A percentile compares a stretch with the other conserved stretches of the same genome.
These are phyloP conservation scores for Blastobasis adustella DNA, from an alignment of 2,888 invertebrate species.

Conservation along the genomic window DNA sequence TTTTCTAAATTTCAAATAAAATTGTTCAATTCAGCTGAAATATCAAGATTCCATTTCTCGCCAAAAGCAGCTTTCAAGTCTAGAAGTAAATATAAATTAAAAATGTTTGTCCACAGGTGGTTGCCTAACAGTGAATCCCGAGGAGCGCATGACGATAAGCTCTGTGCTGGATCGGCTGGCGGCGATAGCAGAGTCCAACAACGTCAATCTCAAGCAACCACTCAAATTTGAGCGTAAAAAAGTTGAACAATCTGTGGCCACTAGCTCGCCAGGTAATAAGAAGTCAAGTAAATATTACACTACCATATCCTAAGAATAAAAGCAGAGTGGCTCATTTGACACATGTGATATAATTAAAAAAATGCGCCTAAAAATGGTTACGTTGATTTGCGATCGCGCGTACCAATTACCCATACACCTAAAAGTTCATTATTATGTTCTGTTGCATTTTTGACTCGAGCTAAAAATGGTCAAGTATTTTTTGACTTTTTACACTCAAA, in stretches of 20 bases:
- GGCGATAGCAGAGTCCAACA: slow-evolving; percentile 90
- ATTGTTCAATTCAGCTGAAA: too few relatives aligned
- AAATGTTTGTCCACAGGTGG: slow-evolving; percentile 74
- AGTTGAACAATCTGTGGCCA: slow-evolving; percentile 77
- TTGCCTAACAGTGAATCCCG: slow-evolving; percentile 88
- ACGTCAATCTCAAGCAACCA: slow-evolving; percentile 87
- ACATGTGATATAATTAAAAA: slow-evolving; percentile 32
- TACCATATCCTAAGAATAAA: slow-evolving; percentile 69
- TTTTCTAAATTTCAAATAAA: too few relatives aligned
- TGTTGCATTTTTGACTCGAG: slow-evolving; percentile 67
- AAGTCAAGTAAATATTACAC: slow-evolving; percentile 77
- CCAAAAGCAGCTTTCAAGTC: too few relatives aligned
- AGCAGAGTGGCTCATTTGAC: slow-evolving; percentile 33
- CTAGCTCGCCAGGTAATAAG: slow-evolving; percentile 77
- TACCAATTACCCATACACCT: slow-evolving; percentile 29
- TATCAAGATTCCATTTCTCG: too few relatives aligned
- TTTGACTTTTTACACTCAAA: slow-evolving; percentile 77
- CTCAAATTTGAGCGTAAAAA: slow-evolving; percentile 80
- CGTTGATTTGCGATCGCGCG: slow-evolving; percentile 33
- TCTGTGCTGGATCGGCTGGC: slow-evolving; percentile 89
- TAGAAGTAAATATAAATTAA: too few relatives aligned
- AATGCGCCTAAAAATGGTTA: slow-evolving; percentile 21
- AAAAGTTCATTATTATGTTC: slow-evolving; percentile 58
- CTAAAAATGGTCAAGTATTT: slow-evolving; percentile 75
- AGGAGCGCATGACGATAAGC: slow-evolving; percentile 84